Conservation (phyloP, 35 echinoderm and acorn worm species). For the Heliocidaris tuberculata region DNA sequence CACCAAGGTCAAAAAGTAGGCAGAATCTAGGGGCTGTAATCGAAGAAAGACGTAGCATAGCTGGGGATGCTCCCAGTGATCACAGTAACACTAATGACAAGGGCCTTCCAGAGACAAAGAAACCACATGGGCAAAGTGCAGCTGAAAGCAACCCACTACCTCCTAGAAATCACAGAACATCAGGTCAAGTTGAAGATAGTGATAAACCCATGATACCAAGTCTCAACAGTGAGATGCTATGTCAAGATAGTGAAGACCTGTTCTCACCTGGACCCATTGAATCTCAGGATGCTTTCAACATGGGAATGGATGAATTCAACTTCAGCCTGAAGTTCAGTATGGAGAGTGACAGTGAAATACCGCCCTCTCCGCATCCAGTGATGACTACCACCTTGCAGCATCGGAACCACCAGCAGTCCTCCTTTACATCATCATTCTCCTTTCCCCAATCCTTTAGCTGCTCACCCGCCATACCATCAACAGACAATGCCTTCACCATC, state of each 20-base stretch:
- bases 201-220: not conserved
- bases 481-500: slow-evolving; percentile 75
- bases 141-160: not conserved
- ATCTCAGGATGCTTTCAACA: slow-evolving; percentile 46
- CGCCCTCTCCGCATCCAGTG: slow-evolving; percentile 13
- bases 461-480: slow-evolving; percentile 45
- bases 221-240: slow-evolving; percentile 1
- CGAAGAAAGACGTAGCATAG: not conserved
- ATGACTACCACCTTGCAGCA: not conserved
- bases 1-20: not conserved
- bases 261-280: slow-evolving; percentile 19
- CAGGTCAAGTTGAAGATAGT: not conserved
- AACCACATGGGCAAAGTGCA: not conserved
- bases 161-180: not conserved
- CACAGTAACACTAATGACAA: not conserved
- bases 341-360: slow-evolving; percentile 48
- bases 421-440: not conserved
- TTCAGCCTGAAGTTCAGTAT: slow-evolving; percentile 35
- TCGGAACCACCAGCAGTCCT: not conserved
- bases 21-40: not conserved
- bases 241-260: slow-evolving; percentile 25
- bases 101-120: not conserved
- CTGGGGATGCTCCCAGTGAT: not conserved
- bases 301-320: slow-evolving; percentile 38
- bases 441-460: slow-evolving; percentile 18